A percentile compares a stretch with the other conserved stretches of the same genome.
These are phyloP conservation scores for Odontesthes bonariensis DNA, from an alignment of 2,113 vertebrate genomes.

Conservation along the genomic window DNA sequence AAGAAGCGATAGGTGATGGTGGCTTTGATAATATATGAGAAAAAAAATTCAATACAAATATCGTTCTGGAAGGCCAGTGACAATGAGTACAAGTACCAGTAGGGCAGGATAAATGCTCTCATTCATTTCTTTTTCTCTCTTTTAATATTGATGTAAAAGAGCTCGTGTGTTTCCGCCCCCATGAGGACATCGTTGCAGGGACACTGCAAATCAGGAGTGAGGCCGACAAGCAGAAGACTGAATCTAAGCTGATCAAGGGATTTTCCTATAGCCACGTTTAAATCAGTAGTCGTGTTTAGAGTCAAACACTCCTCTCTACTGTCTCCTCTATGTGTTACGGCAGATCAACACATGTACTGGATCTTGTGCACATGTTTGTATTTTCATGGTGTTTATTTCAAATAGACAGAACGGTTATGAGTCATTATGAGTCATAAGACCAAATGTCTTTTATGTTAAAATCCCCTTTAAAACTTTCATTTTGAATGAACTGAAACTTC, in stretches of 20 bases:
- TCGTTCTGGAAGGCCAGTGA: not conserved
- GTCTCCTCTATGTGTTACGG: not conserved
- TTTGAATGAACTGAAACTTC: not conserved
- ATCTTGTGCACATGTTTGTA: slow-evolving; percentile 4
- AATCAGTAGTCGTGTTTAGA: slow-evolving; percentile 47
- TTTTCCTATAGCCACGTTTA: slow-evolving; percentile 63
- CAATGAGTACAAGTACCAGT: not conserved
- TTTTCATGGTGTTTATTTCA: not conserved
- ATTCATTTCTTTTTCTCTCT: slow-evolving; percentile 2
- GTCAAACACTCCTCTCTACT: slow-evolving; percentile 17
- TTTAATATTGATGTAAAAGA: slow-evolving; percentile 8
- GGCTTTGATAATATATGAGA: too few relatives aligned
- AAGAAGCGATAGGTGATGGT: too few relatives aligned
- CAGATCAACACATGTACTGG: slow-evolving; percentile 10
- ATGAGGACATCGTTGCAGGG: slow-evolving; percentile 15
- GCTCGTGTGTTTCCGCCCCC: slow-evolving; percentile 15
- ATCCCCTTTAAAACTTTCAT: too few relatives aligned
- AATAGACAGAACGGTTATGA: not conserved
- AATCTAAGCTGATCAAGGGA: slow-evolving; percentile 76
- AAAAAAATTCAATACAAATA: not conserved
- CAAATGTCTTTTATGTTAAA: too few relatives aligned
- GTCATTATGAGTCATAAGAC: not conserved
- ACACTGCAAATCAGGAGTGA: slow-evolving; percentile 23
- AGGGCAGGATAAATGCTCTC: not conserved
- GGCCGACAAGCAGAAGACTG: slow-evolving; percentile 25